A percentile compares a stretch with the other conserved stretches of the same genome.
phyloP scores from a whole-genome alignment of 2,113 vertebrate genomes.

The Bos javanicus region DNA sequence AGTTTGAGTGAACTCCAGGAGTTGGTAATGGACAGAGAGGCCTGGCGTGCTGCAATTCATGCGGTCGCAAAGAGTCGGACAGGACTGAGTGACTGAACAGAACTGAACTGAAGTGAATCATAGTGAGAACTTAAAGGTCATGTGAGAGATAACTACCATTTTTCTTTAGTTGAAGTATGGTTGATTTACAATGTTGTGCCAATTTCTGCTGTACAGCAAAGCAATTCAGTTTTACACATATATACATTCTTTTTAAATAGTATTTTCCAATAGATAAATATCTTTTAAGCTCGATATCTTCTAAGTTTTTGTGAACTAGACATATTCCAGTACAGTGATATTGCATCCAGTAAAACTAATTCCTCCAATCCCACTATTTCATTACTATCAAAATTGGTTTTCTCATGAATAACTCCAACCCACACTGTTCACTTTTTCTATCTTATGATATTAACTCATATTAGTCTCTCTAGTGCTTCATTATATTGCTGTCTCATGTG shows the following conservation, averaged over 20 bases:
- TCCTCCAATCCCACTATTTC: not conserved
- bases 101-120: not conserved
- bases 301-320: not conserved
- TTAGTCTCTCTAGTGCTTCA: not conserved
- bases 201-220: not conserved
- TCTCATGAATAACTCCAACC: not conserved
- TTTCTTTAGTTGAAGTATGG: not conserved
- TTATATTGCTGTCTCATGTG: not conserved
- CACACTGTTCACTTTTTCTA: not conserved
- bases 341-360: not conserved
- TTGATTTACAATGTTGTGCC: not conserved
- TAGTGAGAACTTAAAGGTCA: not conserved
- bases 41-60: too few relatives aligned
- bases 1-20: too few relatives aligned
- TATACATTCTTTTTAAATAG: not conserved
- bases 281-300: not conserved
- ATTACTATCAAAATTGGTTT: not conserved
- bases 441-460: not conserved
- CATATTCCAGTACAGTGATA: not conserved
- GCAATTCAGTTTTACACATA: not conserved
- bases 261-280: not conserved
- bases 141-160: not conserved
- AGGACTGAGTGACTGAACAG: too few relatives aligned
- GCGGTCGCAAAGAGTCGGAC: too few relatives aligned
- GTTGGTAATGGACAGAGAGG: too few relatives aligned